Conservation (phyloP, 2,113 vertebrate species). For the Spermophilus dauricus region DNA sequence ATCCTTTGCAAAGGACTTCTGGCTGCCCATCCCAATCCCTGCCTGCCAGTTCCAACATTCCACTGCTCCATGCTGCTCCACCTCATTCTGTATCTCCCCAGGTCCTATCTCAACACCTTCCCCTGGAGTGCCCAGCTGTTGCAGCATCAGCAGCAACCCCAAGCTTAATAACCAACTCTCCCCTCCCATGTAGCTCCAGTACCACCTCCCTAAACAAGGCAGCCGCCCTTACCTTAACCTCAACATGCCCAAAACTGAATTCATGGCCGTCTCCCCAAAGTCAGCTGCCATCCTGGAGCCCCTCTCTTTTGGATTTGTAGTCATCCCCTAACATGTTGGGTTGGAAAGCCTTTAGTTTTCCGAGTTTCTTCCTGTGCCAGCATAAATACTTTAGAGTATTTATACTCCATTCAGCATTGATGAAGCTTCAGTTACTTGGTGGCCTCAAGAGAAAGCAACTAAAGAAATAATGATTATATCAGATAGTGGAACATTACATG, state of each 20-base stretch:
- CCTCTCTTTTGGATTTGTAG: neutral
- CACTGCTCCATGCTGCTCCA: neutral
- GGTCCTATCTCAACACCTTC: neutral
- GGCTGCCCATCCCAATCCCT: neutral
- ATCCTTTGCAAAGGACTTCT: neutral
- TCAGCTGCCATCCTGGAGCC: neutral
- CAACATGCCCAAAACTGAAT: neutral
- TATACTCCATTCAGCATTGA: neutral
- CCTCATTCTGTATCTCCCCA: neutral
- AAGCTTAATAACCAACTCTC: neutral
- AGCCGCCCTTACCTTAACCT: too few relatives aligned
- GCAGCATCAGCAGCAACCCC: neutral
- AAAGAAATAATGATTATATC: neutral
- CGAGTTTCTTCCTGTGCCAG: neutral
- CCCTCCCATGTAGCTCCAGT: neutral
- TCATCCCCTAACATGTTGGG: too few relatives aligned
- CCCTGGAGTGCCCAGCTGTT: neutral
- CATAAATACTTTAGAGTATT: neutral
- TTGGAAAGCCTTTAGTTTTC: neutral
- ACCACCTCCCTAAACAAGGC: neutral
- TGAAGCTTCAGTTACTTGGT: neutral
- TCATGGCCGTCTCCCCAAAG: neutral
- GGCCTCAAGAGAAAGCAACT: neutral
- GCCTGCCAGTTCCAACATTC: too few relatives aligned
- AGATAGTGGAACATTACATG: neutral